Conservation (phyloP, 1,140 invertebrate species). For the Anadara kagoshimensis region DNA sequence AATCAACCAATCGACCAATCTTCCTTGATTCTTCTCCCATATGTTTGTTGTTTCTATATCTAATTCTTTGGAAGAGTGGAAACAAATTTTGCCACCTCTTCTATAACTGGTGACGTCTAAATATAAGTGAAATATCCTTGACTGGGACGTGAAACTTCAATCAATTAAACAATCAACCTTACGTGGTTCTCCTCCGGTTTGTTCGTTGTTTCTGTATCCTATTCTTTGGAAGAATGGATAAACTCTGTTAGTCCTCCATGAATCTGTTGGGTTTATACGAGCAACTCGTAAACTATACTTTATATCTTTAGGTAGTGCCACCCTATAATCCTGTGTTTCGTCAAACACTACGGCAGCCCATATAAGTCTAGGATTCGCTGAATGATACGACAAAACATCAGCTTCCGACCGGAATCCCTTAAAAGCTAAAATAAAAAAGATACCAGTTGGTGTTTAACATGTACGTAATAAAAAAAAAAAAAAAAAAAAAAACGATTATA, state of each 20-base stretch:
- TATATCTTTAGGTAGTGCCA: constrained; percentile 10
- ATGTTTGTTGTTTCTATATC: no score
- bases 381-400: background rate
- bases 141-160: no score
- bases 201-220: constrained; percentile 77
- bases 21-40: no score
- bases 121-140: no score
- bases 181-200: constrained; percentile 80
- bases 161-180: no score
- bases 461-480: no score
- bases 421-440: constrained; percentile 9
- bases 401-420: constrained; percentile 13
- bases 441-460: no score
- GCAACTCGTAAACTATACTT: constrained; percentile 23
- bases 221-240: constrained; percentile 81
- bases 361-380: background rate
- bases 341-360: constrained; percentile 30
- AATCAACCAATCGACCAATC: no score
- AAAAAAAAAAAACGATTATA: no score
- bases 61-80: no score
- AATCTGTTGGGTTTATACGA: constrained; percentile 24
- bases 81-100: no score
- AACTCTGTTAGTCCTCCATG: constrained; percentile 80
- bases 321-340: constrained; percentile 1
- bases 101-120: no score